Evolutionary conservation across 2,113 vertebrate species (phyloP).

Genomic region (Chaenogobius annularis): DNA sequence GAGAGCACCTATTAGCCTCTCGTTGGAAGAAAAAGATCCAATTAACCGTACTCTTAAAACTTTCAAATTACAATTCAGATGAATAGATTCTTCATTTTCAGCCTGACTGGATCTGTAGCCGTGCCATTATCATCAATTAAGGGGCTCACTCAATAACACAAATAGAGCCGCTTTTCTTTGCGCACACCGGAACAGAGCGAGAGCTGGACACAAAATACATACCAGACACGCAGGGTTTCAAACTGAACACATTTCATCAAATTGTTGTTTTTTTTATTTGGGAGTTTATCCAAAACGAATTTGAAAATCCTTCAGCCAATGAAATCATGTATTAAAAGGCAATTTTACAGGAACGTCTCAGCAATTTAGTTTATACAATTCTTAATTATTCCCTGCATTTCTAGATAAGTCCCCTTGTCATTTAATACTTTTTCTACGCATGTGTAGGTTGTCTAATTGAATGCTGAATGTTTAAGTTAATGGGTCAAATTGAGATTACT

Average conservation of each 20-base stretch:
- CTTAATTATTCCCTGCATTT: no score
- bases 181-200: background rate
- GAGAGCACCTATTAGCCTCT: constrained; percentile 42
- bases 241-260: background rate
- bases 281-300: no score
- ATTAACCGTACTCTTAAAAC: constrained; percentile 58
- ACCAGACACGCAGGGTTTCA: background rate
- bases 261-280: background rate
- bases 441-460: no score
- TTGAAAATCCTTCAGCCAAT: no score
- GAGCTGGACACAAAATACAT: background rate
- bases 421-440: no score
- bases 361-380: no score
- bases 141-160: constrained; percentile 50
- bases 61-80: constrained; percentile 57
- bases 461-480: no score
- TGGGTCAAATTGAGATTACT: no score
- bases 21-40: constrained; percentile 49
- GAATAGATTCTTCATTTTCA: constrained; percentile 62
- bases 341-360: no score
- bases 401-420: no score
- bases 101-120: constrained; percentile 41
- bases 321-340: no score
- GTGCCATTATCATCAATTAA: constrained; percentile 61
- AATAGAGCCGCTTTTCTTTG: constrained; percentile 26